Evolutionary conservation across 2,797 vertebrate genomes (phyloP).

Genomic region (Rhadinocentrus ornatus): DNA sequence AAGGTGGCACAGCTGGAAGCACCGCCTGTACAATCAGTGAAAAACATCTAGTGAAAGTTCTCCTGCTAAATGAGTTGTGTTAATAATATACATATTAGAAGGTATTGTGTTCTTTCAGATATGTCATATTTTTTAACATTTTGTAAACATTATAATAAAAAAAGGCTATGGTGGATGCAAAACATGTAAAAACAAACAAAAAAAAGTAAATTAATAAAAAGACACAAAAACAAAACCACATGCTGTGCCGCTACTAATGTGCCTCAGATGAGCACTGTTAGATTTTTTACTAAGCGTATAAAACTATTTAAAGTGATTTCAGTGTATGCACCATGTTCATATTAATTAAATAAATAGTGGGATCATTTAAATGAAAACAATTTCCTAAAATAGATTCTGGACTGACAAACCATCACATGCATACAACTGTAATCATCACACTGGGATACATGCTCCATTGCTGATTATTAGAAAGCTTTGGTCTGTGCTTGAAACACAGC

Average conservation of each 20-base stretch:
- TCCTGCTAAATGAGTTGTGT: constrained; percentile 10
- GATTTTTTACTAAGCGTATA: neutral
- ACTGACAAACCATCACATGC: constrained; percentile 20
- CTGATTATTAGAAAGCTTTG: constrained; percentile 51
- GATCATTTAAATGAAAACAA: neutral
- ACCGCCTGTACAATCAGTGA: constrained; percentile 47
- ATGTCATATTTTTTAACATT: neutral
- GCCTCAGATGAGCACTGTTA: neutral
- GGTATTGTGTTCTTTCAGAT: constrained; percentile 11
- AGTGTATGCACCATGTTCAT: constrained; percentile 3
- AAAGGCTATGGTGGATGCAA: constrained; percentile 1
- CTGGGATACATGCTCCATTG: constrained; percentile 20
- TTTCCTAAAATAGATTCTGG: constrained; percentile 14
- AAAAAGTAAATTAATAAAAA: neutral
- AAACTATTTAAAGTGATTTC: constrained; percentile 2
- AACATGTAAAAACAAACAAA: neutral
- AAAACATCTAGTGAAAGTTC: constrained; percentile 32
- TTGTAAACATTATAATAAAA: constrained; percentile 16
- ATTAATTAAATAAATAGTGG: neutral
- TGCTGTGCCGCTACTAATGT: neutral
- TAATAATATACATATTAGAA: constrained; percentile 29
- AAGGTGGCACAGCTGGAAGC: constrained; percentile 38
- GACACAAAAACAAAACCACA: no score
- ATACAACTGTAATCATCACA: constrained; percentile 34
- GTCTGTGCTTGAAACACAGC: constrained; percentile 54